phyloP scores from a whole-genome alignment of 1,140 invertebrate species.

The Colletes latitarsis region DNA sequence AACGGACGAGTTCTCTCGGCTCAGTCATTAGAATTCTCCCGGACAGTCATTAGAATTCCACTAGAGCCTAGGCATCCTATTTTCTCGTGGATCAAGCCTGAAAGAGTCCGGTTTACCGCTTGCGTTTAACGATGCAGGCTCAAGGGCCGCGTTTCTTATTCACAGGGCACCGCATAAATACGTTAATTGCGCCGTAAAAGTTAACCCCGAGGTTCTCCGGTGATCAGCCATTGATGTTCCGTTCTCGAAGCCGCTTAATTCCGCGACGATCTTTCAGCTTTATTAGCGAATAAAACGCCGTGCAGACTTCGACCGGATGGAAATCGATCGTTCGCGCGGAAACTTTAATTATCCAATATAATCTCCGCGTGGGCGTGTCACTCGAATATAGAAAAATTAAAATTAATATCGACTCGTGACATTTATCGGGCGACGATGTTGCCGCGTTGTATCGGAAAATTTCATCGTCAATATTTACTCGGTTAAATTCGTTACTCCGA shows the following conservation, averaged over 20 bases:
- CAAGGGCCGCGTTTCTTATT: conserved; percentile 15
- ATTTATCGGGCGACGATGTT: too few relatives aligned
- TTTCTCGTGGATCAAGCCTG: neutral
- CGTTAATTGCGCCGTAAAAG: conserved; percentile 30
- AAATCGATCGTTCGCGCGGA: neutral
- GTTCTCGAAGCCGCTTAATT: too few relatives aligned
- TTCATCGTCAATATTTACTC: too few relatives aligned
- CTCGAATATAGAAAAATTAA: too few relatives aligned
- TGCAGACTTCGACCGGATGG: neutral
- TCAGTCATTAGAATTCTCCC: neutral
- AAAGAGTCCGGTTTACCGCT: neutral
- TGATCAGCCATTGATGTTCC: neutral
- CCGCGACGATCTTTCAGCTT: neutral
- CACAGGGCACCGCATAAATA: conserved; percentile 19
- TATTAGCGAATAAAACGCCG: conserved; percentile 4
- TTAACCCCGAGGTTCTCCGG: conserved; percentile 1
- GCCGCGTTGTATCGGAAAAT: too few relatives aligned
- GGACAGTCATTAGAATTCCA: neutral
- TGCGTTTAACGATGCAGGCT: neutral
- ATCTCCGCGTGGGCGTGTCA: too few relatives aligned
- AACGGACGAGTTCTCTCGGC: too few relatives aligned
- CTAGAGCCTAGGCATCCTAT: neutral
- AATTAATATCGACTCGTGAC: too few relatives aligned
- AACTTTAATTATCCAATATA: too few relatives aligned
- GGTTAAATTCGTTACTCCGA: too few relatives aligned